Evolutionary conservation across 2,113 vertebrate genomes (phyloP), one percentile per base, ranked within the genome.

Genomic region (Zapus hudsonius): DNA sequence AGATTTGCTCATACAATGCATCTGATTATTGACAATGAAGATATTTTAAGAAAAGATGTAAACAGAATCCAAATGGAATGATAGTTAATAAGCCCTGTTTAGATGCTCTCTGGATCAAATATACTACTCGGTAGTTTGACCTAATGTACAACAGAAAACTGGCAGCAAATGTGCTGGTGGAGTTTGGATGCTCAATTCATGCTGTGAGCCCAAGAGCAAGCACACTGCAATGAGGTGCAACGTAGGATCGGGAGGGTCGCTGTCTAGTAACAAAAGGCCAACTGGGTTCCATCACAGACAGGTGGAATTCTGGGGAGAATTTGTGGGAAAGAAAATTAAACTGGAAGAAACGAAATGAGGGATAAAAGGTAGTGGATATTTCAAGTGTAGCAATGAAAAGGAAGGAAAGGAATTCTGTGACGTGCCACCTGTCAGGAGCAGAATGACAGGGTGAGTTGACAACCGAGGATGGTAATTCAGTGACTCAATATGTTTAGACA

Each of bases 101-200:
- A 89, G 90, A 92, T 87, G 44, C 5, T 84, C 40, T 87, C 72
- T 85, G 29, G 13, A 69, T 84, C 20, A 89, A 94, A 92, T 84
- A 67, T 10, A 66, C n/a, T 40, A 89, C 42, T 40, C 86, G 67
- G 38, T 31, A 33, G 66, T 93, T 22, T 90, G 42, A 90, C 13
- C 38, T 29, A 55, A 87, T 52, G 5, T 59, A 17, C 78, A 83
- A 81, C 2, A 76, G 25, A 83, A 78, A 75, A 93, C 36, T 33
- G 23, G 10, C 12, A 82, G 63, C 57, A 20, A 25, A 78, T 42
- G 20, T 61, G n/a, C 63, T 76, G 27, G 78, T 70, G 40, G n/a
- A 85, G 31, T 47, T 66, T 69, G 57, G 84, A 38, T 3, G 81
- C 20, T 64, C 90, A 23, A n/a, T 42, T 94, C 47, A 40, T 55